Conservation (phyloP, 2,797 vertebrate genomes). For the Erpetoichthys calabaricus region DNA sequence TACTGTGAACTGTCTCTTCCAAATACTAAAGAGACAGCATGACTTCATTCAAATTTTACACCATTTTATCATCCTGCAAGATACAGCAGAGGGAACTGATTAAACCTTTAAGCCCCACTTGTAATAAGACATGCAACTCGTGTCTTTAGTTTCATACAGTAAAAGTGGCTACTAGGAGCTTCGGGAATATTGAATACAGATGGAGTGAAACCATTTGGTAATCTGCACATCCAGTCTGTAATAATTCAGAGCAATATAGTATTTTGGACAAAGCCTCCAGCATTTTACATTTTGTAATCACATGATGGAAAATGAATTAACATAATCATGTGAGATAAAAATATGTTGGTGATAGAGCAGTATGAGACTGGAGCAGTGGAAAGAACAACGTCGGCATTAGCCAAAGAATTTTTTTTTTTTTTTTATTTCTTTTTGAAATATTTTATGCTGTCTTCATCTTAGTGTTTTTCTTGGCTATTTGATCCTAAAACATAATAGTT, state of each 20-base stretch:
- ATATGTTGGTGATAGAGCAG: conserved; percentile 13
- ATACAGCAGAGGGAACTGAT: conserved; percentile 3
- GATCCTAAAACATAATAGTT: background rate
- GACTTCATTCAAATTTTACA: too few species aligned
- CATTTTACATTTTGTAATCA: conserved; percentile 30
- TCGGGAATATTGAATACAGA: conserved; percentile 40
- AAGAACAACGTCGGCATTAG: background rate
- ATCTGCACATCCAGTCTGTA: conserved; percentile 11
- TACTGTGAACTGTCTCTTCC: background rate
- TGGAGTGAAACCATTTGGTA: conserved; percentile 29
- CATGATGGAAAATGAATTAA: conserved; percentile 38
- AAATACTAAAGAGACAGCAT: background rate
- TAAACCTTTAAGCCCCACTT: conserved; percentile 21
- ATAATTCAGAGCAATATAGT: conserved; percentile 22
- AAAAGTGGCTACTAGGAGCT: conserved; percentile 21
- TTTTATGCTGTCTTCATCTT: conserved; percentile 11
- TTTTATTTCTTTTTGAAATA: conserved; percentile 1
- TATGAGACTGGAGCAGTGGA: conserved; percentile 5
- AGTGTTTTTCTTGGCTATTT: conserved; percentile 1
- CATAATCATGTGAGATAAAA: conserved; percentile 23
- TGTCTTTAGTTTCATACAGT: conserved; percentile 22
- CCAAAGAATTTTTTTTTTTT: background rate
- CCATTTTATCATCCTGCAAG: background rate
- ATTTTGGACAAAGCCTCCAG: conserved; percentile 27
- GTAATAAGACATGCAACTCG: conserved; percentile 27